phyloP scores from a whole-genome alignment of 35 echinoderm and acorn worm genomes.

The Stichopus chloronotus region DNA sequence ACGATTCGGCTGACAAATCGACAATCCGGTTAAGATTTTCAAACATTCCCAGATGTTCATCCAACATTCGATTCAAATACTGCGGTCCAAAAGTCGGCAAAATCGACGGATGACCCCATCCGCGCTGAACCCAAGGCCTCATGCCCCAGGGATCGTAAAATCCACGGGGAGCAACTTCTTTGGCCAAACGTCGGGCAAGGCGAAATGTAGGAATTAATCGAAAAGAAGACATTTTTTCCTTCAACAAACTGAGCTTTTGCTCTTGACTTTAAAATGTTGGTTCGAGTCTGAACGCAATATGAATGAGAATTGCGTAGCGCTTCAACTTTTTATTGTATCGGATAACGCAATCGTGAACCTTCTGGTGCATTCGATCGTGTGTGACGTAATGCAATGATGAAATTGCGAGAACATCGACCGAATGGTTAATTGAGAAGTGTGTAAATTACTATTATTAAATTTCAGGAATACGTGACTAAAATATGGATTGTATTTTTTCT shows the following conservation, averaged over 20 bases:
- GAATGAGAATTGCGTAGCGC: no score
- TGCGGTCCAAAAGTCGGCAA: slow-evolving; percentile 17
- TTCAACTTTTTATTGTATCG: no score
- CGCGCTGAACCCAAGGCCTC: slow-evolving; percentile 1
- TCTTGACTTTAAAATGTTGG: no score
- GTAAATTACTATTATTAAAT: not conserved
- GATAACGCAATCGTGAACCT: not conserved
- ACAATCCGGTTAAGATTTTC: slow-evolving; percentile 17
- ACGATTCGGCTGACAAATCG: not conserved
- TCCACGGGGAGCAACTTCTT: slow-evolving; percentile 5
- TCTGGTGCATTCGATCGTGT: not conserved
- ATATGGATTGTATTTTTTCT: no score
- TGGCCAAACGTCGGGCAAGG: slow-evolving; percentile 19
- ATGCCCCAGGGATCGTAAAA: not conserved
- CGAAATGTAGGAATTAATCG: slow-evolving; percentile 44
- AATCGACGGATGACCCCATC: slow-evolving; percentile 38
- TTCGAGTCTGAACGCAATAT: no score
- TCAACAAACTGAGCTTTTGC: not conserved
- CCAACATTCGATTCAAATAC: not conserved
- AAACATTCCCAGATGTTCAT: slow-evolving; percentile 4
- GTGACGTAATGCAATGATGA: not conserved
- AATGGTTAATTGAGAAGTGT: not conserved
- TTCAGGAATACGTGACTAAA: no score
- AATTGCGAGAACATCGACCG: not conserved
- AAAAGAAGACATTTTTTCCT: slow-evolving; percentile 34